Conservation (phyloP, 2,888 invertebrate species). For the Diaphora mendica region DNA sequence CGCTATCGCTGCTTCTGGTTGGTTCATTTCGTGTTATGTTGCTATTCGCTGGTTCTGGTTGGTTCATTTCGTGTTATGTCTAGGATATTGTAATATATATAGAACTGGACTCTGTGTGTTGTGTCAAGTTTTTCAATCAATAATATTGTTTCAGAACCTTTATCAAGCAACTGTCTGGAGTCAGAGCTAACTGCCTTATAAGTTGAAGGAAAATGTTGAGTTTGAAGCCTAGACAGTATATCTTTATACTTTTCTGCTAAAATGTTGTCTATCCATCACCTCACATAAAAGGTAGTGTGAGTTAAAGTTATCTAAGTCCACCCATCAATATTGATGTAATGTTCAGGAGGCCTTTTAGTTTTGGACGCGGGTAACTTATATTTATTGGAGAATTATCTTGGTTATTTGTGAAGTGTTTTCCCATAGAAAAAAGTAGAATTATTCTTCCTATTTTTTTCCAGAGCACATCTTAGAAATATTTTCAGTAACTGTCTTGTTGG, state of each 20-base stretch:
- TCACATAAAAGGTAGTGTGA: constrained; percentile 5
- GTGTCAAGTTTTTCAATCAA: background rate
- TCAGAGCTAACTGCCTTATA: background rate
- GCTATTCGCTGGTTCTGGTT: too few species aligned
- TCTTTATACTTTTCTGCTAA: background rate
- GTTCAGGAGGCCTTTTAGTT: constrained; percentile 14
- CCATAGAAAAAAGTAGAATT: background rate
- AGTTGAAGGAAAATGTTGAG: background rate
- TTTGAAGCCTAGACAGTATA: background rate
- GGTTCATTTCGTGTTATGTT: too few species aligned
- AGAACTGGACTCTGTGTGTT: background rate
- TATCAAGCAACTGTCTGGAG: background rate
- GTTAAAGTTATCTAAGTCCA: constrained; percentile 15
- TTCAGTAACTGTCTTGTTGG: too few species aligned
- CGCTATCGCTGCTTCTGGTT: too few species aligned
- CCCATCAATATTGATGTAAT: constrained; percentile 20
- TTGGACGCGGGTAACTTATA: constrained; percentile 11
- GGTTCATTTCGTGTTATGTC: too few species aligned
- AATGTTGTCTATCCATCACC: constrained; percentile 16
- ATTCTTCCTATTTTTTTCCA: background rate
- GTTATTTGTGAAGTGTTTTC: background rate
- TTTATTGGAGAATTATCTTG: constrained; percentile 9
- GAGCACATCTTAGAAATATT: background rate
- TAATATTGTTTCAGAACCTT: background rate
- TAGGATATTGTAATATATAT: too few species aligned